phyloP scores from a whole-genome alignment of 2,797 vertebrate genomes.

The Sebastes steindachneri region DNA sequence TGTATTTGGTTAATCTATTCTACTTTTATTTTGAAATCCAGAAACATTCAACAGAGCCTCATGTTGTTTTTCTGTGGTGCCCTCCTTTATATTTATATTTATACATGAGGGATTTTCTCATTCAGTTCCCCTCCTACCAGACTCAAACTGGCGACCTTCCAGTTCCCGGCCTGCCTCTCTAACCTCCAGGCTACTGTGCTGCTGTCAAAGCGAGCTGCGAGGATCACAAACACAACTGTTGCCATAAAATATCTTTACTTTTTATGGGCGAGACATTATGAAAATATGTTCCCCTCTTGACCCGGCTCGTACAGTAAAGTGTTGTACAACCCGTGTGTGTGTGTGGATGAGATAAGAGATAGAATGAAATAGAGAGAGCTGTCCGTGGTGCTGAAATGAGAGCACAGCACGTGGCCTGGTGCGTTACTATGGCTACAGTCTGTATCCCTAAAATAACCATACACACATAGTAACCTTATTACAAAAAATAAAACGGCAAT shows the following conservation, averaged over 20 bases:
- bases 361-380: constrained; percentile 24
- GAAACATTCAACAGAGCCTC: background rate
- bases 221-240: constrained; percentile 25
- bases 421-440: constrained; percentile 81
- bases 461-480: constrained; percentile 64
- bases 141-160: constrained; percentile 63
- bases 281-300: background rate
- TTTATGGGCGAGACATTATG: background rate
- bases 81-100: constrained; percentile 40
- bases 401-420: constrained; percentile 64
- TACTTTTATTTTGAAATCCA: background rate
- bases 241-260: background rate
- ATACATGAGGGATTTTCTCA: constrained; percentile 51
- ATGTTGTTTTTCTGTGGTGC: background rate
- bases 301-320: background rate
- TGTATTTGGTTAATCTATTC: background rate
- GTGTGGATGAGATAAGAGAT: background rate
- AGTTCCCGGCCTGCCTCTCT: constrained; percentile 41
- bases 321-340: background rate
- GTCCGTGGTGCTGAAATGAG: constrained; percentile 68
- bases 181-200: constrained; percentile 33
- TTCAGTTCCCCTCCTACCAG: constrained; percentile 38
- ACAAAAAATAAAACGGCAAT: constrained; percentile 44
- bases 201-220: constrained; percentile 28
- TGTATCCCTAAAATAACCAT: constrained; percentile 79